Evolutionary conservation across 2,888 invertebrate genomes (phyloP).

Genomic region (Altica lythri): DNA sequence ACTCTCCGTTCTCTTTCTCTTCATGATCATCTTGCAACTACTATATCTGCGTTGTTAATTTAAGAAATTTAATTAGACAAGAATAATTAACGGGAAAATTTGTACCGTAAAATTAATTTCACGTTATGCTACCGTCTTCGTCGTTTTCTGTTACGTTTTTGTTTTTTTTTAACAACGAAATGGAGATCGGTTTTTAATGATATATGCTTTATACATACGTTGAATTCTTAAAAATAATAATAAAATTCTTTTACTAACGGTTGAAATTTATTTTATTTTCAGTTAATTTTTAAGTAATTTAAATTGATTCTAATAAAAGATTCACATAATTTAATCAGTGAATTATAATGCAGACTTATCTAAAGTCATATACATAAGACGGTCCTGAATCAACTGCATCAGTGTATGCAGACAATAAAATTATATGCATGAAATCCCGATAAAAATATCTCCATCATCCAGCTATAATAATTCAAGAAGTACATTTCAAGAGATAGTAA

Average conservation of each 20-base stretch:
- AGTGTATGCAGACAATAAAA: slow-evolving; percentile 29
- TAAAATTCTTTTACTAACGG: no score
- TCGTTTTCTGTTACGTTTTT: slow-evolving; percentile 15
- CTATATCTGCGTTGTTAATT: slow-evolving; percentile 40
- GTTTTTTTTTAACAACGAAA: background rate
- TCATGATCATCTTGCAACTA: slow-evolving; percentile 33
- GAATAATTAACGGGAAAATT: slow-evolving; percentile 37
- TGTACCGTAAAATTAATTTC: slow-evolving; percentile 36
- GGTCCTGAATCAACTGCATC: slow-evolving; percentile 12
- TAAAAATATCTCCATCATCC: slow-evolving; percentile 34
- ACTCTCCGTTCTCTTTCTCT: slow-evolving; percentile 17
- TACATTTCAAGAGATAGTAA: slow-evolving; percentile 33
- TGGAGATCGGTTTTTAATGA: background rate
- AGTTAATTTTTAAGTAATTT: no score
- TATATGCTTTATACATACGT: no score
- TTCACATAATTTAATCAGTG: no score
- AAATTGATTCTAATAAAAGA: no score
- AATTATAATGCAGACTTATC: no score
- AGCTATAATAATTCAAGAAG: slow-evolving; percentile 36
- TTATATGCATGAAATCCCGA: slow-evolving; percentile 34
- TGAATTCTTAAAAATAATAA: no score
- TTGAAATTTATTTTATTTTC: no score
- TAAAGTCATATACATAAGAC: no score
- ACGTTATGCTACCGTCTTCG: slow-evolving; percentile 32
- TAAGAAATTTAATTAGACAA: slow-evolving; percentile 44